A percentile compares a stretch with the other conserved stretches of the same genome.
Evolutionary conservation across 92 coral and sea anemone species (phyloP).

Genomic region (Heteractis magnifica): DNA sequence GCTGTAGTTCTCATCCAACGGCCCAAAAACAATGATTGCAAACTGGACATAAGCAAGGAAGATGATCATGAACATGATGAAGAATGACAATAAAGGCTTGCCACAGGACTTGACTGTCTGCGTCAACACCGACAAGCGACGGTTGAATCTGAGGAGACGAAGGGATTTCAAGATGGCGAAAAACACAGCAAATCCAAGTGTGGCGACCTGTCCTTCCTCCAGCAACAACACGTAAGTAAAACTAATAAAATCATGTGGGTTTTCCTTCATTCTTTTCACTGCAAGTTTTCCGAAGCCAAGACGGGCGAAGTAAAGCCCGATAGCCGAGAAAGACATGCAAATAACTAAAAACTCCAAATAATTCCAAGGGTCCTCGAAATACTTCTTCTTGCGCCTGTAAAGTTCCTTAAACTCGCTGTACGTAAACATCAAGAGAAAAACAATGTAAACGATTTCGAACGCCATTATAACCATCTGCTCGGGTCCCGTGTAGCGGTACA

Average conservation of each 20-base stretch:
- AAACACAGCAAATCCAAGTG: slow-evolving; percentile 71
- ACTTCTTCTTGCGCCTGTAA: slow-evolving; percentile 57
- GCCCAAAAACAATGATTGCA: slow-evolving; percentile 70
- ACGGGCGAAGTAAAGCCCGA: slow-evolving; percentile 77
- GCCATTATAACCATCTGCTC: slow-evolving; percentile 71
- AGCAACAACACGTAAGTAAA: slow-evolving; percentile 75
- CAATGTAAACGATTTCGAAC: slow-evolving; percentile 65
- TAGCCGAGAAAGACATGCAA: slow-evolving; percentile 66
- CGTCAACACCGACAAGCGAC: slow-evolving; percentile 69
- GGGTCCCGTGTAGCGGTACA: slow-evolving; percentile 78
- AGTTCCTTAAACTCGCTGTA: slow-evolving; percentile 78
- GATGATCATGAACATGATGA: slow-evolving; percentile 61
- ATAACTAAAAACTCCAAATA: slow-evolving; percentile 71
- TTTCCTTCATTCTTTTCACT: slow-evolving; percentile 58
- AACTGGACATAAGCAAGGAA: slow-evolving; percentile 72
- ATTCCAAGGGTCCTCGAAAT: slow-evolving; percentile 79
- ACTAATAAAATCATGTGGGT: slow-evolving; percentile 60
- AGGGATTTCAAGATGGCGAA: slow-evolving; percentile 67
- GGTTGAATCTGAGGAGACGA: slow-evolving; percentile 78
- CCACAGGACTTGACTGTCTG: slow-evolving; percentile 66
- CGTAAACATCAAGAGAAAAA: slow-evolving; percentile 63
- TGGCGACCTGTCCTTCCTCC: slow-evolving; percentile 63
- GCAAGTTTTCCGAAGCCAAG: slow-evolving; percentile 66
- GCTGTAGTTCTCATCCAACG: slow-evolving; percentile 50
- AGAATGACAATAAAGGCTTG: slow-evolving; percentile 63